Percentiles rank a stretch among this genome's conserved stretches.
Conservation (phyloP, 2,113 vertebrate species). For the Heterocephalus glaber region DNA sequence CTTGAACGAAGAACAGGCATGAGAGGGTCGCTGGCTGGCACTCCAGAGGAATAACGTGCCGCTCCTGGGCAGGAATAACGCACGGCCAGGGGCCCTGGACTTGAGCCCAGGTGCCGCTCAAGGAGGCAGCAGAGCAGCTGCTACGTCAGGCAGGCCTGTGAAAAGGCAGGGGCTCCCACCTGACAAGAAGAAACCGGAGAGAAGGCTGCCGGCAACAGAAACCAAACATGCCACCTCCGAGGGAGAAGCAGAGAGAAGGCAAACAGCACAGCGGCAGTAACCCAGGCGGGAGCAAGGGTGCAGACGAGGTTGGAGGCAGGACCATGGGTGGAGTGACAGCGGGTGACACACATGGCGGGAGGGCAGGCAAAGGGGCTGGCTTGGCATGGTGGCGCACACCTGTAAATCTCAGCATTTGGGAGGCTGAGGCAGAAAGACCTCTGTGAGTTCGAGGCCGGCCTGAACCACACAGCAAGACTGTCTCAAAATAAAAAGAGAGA, state of each 20-base stretch:
- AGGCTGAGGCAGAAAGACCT: background rate
- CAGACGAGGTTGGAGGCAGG: fast-evolving
- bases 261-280: fast-evolving
- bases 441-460: background rate
- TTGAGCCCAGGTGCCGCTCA: background rate
- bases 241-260: background rate
- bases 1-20: too few species aligned
- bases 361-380: background rate
- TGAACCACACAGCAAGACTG: background rate
- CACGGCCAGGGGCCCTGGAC: background rate
- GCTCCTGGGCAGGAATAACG: background rate
- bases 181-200: background rate
- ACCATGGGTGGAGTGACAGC: fast-evolving
- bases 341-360: too few species aligned
- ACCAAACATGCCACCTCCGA: fast-evolving
- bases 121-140: background rate
- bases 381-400: too few species aligned
- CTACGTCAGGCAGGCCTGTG: background rate
- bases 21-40: too few species aligned
- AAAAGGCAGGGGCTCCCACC: background rate
- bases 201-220: fast-evolving
- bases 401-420: background rate
- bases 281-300: too few species aligned
- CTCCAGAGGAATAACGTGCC: too few species aligned
- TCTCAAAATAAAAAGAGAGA: background rate